Conservation (phyloP, 2,113 vertebrate species). For the Corythornis vintsioides region DNA sequence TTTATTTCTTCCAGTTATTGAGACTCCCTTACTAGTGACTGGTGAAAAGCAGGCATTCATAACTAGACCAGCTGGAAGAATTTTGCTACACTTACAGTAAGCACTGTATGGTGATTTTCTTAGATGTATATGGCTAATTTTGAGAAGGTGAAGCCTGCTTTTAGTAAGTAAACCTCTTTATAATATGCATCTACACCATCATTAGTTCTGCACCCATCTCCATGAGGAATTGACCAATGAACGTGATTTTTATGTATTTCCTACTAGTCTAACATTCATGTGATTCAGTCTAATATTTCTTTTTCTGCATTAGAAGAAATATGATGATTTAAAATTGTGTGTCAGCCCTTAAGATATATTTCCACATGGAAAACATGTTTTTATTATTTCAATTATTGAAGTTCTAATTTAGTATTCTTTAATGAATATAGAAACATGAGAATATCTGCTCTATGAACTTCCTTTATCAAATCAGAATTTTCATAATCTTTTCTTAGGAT, state of each 20-base stretch:
- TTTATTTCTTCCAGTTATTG: neutral
- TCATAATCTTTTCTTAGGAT: neutral
- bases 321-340: rapidly evolving
- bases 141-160: neutral
- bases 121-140: neutral
- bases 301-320: neutral
- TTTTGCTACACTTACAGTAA: neutral
- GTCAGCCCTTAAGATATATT: neutral
- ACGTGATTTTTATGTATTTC: neutral
- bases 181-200: neutral
- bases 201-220: neutral
- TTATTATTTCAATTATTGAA: neutral
- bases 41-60: neutral
- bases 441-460: neutral
- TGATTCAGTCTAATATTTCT: neutral
- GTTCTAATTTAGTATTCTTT: neutral
- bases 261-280: neutral
- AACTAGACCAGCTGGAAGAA: neutral
- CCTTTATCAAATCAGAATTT: neutral
- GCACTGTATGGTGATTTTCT: neutral
- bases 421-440: neutral
- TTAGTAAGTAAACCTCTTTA: neutral
- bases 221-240: neutral
- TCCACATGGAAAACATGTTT: neutral
- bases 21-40: neutral